Conservation (phyloP, 2,888 invertebrate genomes). For the Heliconius ismenius region DNA sequence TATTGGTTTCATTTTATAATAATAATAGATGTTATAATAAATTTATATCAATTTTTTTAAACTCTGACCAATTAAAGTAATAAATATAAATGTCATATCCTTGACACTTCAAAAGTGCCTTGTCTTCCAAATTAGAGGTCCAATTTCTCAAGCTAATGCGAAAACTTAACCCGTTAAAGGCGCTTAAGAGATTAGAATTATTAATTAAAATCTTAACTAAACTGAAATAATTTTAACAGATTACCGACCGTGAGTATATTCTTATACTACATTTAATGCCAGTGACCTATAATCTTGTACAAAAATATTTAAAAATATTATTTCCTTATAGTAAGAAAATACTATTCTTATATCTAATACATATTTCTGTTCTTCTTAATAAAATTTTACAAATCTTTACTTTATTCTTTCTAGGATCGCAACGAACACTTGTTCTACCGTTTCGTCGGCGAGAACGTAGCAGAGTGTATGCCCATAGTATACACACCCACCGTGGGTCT, state of each 20-base stretch:
- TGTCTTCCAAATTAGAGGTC: neutral
- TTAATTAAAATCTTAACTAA: neutral
- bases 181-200: neutral
- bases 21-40: too few species aligned
- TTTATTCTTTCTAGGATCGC: conserved; percentile 87
- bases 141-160: neutral
- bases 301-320: too few species aligned
- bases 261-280: neutral
- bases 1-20: too few species aligned
- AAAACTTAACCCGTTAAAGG: neutral
- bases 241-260: neutral
- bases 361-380: too few species aligned
- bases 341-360: too few species aligned
- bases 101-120: neutral
- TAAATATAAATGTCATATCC: too few species aligned
- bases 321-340: too few species aligned
- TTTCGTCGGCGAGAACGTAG: conserved; percentile 92
- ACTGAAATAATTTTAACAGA: neutral
- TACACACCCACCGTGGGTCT: conserved; percentile 99
- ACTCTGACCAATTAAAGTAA: too few species aligned
- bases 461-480: conserved; percentile 97
- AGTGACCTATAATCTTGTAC: too few species aligned
- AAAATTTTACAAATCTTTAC: neutral
- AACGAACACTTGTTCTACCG: conserved; percentile 98
- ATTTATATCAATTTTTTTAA: too few species aligned